phyloP scores from a whole-genome alignment of 2,113 vertebrate species.

The Colinus virginianus region DNA sequence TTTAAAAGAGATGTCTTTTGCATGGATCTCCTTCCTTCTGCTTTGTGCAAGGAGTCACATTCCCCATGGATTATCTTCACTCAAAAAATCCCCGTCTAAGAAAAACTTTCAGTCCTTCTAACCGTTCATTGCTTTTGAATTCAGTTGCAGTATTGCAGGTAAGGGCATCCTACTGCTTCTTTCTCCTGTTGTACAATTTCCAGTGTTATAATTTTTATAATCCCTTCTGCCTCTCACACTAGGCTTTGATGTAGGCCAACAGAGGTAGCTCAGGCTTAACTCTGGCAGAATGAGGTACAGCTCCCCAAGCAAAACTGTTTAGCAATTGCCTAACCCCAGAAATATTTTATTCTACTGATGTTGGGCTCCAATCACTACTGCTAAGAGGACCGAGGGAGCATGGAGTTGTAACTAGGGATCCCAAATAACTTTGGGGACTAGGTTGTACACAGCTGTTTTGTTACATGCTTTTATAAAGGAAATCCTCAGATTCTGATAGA shows the following conservation, averaged over 20 bases:
- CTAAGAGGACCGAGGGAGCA: background rate
- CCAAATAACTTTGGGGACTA: background rate
- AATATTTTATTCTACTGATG: background rate
- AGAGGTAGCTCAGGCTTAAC: background rate
- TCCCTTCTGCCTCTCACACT: background rate
- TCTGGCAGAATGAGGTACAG: background rate
- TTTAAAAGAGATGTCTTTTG: background rate
- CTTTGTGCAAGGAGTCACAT: background rate
- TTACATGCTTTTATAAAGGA: background rate
- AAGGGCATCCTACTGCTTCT: background rate
- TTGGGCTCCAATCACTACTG: background rate
- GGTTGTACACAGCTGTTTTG: background rate
- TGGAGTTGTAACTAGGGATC: background rate
- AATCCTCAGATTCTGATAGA: rapidly evolving
- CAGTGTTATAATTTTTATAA: background rate
- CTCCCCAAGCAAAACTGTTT: background rate
- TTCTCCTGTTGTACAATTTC: background rate
- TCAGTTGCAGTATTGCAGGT: background rate
- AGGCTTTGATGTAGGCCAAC: background rate
- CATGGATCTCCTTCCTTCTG: background rate
- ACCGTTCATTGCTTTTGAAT: background rate
- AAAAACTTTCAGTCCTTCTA: background rate
- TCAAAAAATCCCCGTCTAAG: background rate
- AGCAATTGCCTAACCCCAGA: background rate
- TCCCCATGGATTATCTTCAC: background rate